Evolutionary conservation across 2,797 vertebrate genomes (phyloP).

Genomic region (Pitangus sulphuratus): DNA sequence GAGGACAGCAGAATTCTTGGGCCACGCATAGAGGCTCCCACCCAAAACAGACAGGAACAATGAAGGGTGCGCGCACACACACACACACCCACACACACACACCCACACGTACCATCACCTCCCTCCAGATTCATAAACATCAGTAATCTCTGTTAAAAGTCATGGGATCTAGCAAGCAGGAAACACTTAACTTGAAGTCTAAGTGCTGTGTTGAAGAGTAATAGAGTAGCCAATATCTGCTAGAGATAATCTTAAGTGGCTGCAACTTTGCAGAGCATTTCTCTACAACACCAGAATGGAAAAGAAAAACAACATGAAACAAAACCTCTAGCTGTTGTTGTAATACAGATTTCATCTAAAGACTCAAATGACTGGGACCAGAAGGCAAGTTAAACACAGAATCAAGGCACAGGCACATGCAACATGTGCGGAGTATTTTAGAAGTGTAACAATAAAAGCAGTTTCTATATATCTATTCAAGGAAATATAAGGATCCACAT

Average conservation of each 20-base stretch:
- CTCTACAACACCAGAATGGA: not conserved
- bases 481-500: not conserved
- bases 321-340: not conserved
- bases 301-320: not conserved
- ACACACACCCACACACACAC: too few species aligned
- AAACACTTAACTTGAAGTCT: not conserved
- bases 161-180: not conserved
- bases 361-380: not conserved
- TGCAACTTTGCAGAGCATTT: not conserved
- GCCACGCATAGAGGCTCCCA: not conserved
- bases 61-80: rapidly evolving
- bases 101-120: rapidly evolving
- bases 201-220: not conserved
- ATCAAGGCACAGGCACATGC: not conserved
- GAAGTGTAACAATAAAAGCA: not conserved
- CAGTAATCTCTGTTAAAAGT: not conserved
- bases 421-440: not conserved
- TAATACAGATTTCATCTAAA: not conserved
- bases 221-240: not conserved
- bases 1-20: not conserved
- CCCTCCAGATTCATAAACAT: not conserved
- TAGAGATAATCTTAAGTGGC: not conserved
- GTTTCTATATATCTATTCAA: not conserved
- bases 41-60: not conserved
- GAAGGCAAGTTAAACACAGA: not conserved